Percentiles rank a stretch among this genome's conserved stretches.
These are phyloP conservation scores for Eurytoma californica DNA, from an alignment of 2,888 invertebrate species.

Conservation along the genomic window DNA sequence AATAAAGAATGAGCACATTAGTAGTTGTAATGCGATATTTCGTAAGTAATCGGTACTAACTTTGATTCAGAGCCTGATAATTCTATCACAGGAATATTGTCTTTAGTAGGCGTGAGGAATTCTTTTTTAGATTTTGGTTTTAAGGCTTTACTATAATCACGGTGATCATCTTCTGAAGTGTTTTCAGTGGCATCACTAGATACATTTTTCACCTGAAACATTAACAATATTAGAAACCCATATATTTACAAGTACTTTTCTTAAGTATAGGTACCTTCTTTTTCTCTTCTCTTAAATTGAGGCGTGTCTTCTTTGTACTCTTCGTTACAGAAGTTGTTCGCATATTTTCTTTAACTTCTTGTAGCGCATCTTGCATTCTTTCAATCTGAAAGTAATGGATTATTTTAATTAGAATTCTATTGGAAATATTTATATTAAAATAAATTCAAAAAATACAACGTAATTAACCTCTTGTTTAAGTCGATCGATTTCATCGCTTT, in stretches of 20 bases:
- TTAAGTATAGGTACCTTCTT: conserved; percentile 24
- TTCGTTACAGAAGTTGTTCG: conserved; percentile 44
- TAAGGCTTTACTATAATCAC: conserved; percentile 33
- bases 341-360: conserved; percentile 58
- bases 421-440: not conserved
- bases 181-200: conserved; percentile 50
- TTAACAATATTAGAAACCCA: not conserved
- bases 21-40: conserved; percentile 3
- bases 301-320: conserved; percentile 34
- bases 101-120: conserved; percentile 35
- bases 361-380: conserved; percentile 63
- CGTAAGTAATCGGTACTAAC: conserved; percentile 54
- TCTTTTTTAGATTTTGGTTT: conserved; percentile 40
- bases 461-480: conserved; percentile 61
- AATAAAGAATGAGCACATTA: not conserved
- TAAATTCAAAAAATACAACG: not conserved
- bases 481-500: conserved; percentile 64
- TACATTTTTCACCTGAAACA: conserved; percentile 29
- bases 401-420: not conserved
- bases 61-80: conserved; percentile 67
- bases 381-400: conserved; percentile 55
- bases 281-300: conserved; percentile 44
- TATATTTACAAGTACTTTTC: not conserved
- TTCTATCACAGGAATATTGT: conserved; percentile 63
- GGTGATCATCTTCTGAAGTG: conserved; percentile 61